Conservation (phyloP, 2,797 vertebrate species). For the Chelonia mydas region DNA sequence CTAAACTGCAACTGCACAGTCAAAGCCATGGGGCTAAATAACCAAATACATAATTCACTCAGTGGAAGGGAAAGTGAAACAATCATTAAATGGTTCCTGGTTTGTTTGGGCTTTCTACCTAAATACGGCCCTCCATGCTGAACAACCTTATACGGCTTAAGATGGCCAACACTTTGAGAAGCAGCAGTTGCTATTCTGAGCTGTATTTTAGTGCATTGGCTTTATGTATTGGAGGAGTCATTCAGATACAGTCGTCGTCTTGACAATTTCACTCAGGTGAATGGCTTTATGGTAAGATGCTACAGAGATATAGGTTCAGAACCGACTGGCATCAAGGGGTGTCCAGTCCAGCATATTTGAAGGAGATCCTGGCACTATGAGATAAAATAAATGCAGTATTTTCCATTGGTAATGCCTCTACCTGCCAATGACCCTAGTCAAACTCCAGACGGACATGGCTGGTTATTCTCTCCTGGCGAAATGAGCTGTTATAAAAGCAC, state of each 20-base stretch:
- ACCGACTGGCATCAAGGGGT: background rate
- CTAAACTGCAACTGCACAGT: fast-evolving
- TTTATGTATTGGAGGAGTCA: fast-evolving
- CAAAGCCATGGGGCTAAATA: background rate
- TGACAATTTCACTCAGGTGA: background rate
- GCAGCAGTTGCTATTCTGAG: fast-evolving
- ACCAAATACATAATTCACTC: background rate
- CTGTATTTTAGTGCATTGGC: fast-evolving
- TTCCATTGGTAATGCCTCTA: background rate
- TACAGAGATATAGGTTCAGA: background rate
- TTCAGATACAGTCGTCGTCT: fast-evolving
- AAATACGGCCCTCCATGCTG: background rate
- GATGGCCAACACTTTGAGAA: background rate
- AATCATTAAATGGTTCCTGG: background rate
- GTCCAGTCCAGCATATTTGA: background rate
- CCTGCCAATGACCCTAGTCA: background rate
- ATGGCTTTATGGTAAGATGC: background rate
- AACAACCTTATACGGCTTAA: background rate
- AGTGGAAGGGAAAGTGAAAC: background rate
- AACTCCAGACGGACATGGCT: background rate
- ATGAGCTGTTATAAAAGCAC: fast-evolving
- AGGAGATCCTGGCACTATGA: background rate
- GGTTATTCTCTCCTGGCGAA: background rate
- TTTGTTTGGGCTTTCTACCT: background rate
- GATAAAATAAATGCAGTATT: background rate